phyloP scores from a whole-genome alignment of 2,888 invertebrate genomes.

The Drosophila pseudotakahashii region DNA sequence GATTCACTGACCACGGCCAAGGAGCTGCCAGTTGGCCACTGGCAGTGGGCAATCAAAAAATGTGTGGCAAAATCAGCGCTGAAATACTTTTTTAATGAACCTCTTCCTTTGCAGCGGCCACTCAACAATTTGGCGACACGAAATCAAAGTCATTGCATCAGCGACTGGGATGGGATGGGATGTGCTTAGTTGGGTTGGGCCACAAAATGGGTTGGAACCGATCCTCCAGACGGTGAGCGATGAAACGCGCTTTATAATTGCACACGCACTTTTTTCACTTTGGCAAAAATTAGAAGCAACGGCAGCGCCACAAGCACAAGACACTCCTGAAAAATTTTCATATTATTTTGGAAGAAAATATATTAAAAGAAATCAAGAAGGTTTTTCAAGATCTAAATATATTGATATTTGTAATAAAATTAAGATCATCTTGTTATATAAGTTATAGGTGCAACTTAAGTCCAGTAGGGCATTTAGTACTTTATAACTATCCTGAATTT shows the following conservation, averaged over 20 bases:
- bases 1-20: conserved; percentile 63
- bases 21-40: conserved; percentile 37
- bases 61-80: conserved; percentile 79
- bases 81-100: conserved; percentile 81
- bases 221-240: conserved; percentile 36
- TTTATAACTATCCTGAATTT: too few species aligned
- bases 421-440: too few species aligned
- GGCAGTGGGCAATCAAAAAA: conserved; percentile 69
- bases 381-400: too few species aligned
- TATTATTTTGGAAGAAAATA: too few species aligned
- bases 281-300: conserved; percentile 69
- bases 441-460: too few species aligned
- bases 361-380: too few species aligned
- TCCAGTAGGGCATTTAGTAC: too few species aligned
- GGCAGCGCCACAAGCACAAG: conserved; percentile 8
- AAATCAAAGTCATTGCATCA: conserved; percentile 79
- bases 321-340: background rate
- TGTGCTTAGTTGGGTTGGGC: conserved; percentile 30
- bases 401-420: too few species aligned
- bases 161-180: conserved; percentile 16
- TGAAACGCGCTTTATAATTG: conserved; percentile 80
- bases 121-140: conserved; percentile 79
- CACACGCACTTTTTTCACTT: conserved; percentile 78
- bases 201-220: conserved; percentile 5
- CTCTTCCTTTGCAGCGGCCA: conserved; percentile 69